A percentile compares a stretch with the other conserved stretches of the same genome.
These are phyloP conservation scores for Stenichneumon culpator DNA, from an alignment of 2,888 invertebrate species.

Conservation along the genomic window DNA sequence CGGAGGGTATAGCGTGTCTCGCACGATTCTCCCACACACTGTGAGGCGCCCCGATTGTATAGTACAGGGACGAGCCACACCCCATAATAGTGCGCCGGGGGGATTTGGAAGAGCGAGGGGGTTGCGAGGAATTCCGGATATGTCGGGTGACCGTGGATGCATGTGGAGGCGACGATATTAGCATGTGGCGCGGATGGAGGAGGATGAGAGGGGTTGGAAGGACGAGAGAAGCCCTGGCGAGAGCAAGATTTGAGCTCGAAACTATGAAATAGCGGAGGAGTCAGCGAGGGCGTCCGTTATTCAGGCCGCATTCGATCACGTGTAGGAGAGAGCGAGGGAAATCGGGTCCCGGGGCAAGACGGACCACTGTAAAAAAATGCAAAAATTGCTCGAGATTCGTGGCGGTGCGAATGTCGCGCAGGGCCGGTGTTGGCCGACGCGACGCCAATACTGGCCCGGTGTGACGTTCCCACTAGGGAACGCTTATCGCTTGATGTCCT, in stretches of 20 bases:
- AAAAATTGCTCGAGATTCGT: too few relatives aligned
- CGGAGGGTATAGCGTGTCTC: neutral
- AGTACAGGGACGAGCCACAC: neutral
- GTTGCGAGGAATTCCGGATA: conserved; percentile 59
- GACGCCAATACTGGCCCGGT: too few relatives aligned
- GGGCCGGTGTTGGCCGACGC: too few relatives aligned
- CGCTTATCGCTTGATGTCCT: too few relatives aligned
- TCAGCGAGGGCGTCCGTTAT: conserved; percentile 27
- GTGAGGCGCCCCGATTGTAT: neutral
- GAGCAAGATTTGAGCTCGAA: conserved; percentile 57
- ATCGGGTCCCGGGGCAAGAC: too few relatives aligned
- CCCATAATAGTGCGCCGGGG: conserved; percentile 3
- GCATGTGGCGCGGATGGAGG: conserved; percentile 43
- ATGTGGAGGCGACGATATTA: conserved; percentile 56
- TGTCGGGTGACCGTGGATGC: conserved; percentile 48
- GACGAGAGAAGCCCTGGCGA: conserved; percentile 28
- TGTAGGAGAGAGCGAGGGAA: neutral
- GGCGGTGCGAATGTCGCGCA: too few relatives aligned
- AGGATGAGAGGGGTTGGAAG: conserved; percentile 14
- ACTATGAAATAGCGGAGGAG: conserved; percentile 52
- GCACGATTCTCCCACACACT: neutral
- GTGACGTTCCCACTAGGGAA: too few relatives aligned
- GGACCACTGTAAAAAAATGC: too few relatives aligned
- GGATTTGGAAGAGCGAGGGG: conserved; percentile 6
- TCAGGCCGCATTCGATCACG: conserved; percentile 21